Percentiles rank a stretch among this genome's conserved stretches.
phyloP scores from a whole-genome alignment of 2,113 vertebrate genomes.

The Nothoprocta pentlandii region DNA sequence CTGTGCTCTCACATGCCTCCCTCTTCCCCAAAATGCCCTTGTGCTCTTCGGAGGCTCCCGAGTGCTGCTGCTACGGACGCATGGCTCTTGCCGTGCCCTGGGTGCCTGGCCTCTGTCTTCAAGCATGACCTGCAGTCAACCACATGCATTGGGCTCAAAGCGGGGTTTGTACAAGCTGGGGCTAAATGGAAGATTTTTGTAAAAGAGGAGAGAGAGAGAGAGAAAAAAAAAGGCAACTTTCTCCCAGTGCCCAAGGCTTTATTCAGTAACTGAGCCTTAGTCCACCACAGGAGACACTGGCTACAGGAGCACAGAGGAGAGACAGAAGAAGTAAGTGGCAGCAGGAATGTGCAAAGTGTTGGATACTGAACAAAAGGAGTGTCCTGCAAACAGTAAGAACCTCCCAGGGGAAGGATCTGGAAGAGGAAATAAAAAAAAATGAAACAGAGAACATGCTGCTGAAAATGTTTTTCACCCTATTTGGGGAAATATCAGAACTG shows the following conservation, averaged over 20 bases:
- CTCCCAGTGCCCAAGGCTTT: background rate
- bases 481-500: background rate
- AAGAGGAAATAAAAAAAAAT: background rate
- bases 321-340: background rate
- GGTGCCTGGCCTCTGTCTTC: conserved; percentile 42
- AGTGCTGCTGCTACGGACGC: conserved; percentile 33
- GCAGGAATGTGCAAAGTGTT: background rate
- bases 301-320: background rate
- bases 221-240: background rate
- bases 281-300: background rate
- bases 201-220: background rate
- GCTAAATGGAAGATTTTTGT: background rate
- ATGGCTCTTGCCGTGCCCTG: background rate
- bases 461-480: background rate
- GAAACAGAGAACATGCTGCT: background rate
- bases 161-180: background rate
- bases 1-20: background rate
- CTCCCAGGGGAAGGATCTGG: background rate
- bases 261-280: background rate
- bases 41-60: conserved; percentile 1
- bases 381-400: background rate
- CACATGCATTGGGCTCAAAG: conserved; percentile 57
- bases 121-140: background rate
- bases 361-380: background rate
- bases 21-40: conserved; percentile 15